Base-by-base conservation (phyloP, 2,797 vertebrate species). In the Chelon labrosus region DNA sequence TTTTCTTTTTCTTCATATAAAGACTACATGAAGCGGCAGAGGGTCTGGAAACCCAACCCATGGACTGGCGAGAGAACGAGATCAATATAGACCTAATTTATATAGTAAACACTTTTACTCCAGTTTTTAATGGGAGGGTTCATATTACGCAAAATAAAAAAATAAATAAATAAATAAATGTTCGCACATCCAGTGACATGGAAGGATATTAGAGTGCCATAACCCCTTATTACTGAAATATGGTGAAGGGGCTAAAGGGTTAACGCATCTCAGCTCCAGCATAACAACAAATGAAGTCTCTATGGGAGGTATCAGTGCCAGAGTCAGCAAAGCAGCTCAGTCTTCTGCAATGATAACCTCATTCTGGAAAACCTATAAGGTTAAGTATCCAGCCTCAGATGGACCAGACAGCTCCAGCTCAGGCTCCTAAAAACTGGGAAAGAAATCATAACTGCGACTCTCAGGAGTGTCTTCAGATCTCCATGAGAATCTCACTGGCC, bases 251-350 rank as follows among this genome's bases (percentile, higher is more conserved):
- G 62, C 55, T 71, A 49, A 86, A 76, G 83, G 84, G 90, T 93
- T 89, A 91, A 91, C 69, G 75, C 58, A 84, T 86, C 83, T 80
- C 70, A 83, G 85, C 85, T 92, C 86, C 84, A 87, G 90, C 83
- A 85, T 86, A 87, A 92, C 88, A 91, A 91, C 91, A 92, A 88
- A 84, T 87, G 82, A 87, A 90, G 85, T 91, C 89, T 89, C 92
- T 82, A 86, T 82, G 90, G 90, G 89, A 91, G 92, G 85, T 89
- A 91, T 91, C 86, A 80, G 82, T 89, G 88, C 90, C 91, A 90
- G 89, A 92, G 87, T 91, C 89, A 92, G 89, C 88, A 90, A 75
- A 88, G 86, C 82, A 82, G 86, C 81, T 69, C 78, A 88, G 86
- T 77, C 72, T 81, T 85, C 83, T 75, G 88, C 84, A 88, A 90